These are phyloP conservation scores for Mallotus villosus DNA, from an alignment of 2,797 vertebrate genomes.

Conservation along the genomic window DNA sequence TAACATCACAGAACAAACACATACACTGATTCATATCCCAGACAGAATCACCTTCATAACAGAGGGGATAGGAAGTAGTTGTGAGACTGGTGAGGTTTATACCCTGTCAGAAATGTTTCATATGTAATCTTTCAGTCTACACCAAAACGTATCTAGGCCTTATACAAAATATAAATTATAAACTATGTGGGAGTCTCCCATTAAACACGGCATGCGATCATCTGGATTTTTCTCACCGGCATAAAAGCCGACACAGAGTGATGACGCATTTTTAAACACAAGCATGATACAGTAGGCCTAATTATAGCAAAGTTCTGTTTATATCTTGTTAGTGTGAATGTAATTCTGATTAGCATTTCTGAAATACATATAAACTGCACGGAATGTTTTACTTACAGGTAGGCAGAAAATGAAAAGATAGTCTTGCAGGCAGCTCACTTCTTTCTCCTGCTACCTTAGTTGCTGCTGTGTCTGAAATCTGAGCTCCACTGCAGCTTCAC, in stretches of 20 bases:
- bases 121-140: no score
- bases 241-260: no score
- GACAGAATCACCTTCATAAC: constrained; percentile 6
- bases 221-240: neutral
- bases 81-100: no score
- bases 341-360: no score
- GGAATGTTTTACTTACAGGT: constrained; percentile 54
- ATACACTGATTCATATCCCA: neutral
- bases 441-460: neutral
- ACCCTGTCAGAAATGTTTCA: no score
- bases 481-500: constrained; percentile 47
- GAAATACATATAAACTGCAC: neutral
- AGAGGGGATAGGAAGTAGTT: neutral
- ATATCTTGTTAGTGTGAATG: neutral
- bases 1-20: constrained; percentile 22
- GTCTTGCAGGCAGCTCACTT: constrained; percentile 17
- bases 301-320: neutral
- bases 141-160: neutral
- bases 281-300: neutral
- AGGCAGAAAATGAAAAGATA: constrained; percentile 18
- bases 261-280: neutral
- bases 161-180: neutral
- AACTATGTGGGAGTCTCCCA: neutral
- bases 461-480: constrained; percentile 20
- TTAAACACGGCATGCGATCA: neutral